These are phyloP conservation scores for Erebia palarica DNA, from an alignment of 2,888 invertebrate genomes.

Conservation along the genomic window DNA sequence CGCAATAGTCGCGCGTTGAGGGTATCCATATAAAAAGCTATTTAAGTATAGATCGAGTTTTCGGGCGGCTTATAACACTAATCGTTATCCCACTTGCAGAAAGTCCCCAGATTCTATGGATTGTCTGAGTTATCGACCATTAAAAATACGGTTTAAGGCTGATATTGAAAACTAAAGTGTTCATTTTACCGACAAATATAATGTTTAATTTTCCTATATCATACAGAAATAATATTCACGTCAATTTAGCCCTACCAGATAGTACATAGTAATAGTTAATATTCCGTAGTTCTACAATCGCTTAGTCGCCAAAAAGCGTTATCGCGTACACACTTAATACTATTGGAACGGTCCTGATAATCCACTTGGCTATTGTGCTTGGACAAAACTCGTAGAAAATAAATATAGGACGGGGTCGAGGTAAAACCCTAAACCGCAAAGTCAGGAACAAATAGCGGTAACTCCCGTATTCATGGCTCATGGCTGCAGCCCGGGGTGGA, in stretches of 20 bases:
- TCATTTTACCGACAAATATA: too few species aligned
- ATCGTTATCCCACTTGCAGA: neutral
- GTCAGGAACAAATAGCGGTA: conserved; percentile 82
- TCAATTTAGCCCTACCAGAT: too few species aligned
- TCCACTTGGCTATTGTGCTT: conserved; percentile 66
- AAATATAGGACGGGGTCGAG: conserved; percentile 72
- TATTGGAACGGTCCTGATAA: conserved; percentile 65
- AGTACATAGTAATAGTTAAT: too few species aligned
- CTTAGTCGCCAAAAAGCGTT: neutral
- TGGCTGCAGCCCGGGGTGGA: conserved; percentile 77
- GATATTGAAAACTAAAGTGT: too few species aligned
- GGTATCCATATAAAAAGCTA: neutral
- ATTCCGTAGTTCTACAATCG: neutral
- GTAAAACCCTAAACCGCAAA: conserved; percentile 79
- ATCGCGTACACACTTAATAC: conserved; percentile 47
- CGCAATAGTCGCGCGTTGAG: neutral
- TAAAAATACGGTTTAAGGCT: neutral
- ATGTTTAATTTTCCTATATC: neutral
- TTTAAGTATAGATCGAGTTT: neutral
- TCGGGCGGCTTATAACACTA: neutral
- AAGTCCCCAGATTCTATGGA: neutral
- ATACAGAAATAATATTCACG: neutral
- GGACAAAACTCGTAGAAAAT: conserved; percentile 78
- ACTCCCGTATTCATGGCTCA: conserved; percentile 81
- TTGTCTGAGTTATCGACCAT: neutral